These are phyloP conservation scores for Steinernema hermaphroditum DNA, from an alignment of 2,888 invertebrate genomes.

Conservation along the genomic window DNA sequence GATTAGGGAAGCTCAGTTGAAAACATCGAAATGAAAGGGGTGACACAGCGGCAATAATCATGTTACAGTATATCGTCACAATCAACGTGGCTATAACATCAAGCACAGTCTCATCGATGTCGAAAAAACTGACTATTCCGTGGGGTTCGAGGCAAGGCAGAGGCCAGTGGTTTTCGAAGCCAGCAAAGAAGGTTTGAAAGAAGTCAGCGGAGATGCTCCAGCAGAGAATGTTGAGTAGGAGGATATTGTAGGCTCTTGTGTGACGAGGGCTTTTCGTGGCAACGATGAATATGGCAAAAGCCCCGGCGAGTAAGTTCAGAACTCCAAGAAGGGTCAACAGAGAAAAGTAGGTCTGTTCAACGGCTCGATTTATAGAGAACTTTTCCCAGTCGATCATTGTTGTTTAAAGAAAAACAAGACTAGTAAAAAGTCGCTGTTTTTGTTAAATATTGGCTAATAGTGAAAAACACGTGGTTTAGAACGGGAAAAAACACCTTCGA, in stretches of 20 bases:
- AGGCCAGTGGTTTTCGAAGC: neutral
- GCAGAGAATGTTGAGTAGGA: neutral
- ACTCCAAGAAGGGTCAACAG: neutral
- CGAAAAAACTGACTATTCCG: neutral
- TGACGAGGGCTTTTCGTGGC: neutral
- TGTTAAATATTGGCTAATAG: too few species aligned
- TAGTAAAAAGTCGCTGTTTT: too few species aligned
- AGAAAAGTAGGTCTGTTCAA: neutral
- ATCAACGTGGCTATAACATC: neutral
- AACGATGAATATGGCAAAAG: neutral
- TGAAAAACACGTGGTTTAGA: too few species aligned
- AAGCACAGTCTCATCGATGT: neutral
- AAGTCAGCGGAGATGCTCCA: neutral
- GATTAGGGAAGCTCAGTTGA: neutral
- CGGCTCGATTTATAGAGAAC: too few species aligned
- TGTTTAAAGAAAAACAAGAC: too few species aligned
- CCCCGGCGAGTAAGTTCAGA: neutral
- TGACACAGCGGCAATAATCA: neutral
- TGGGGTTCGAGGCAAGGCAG: neutral
- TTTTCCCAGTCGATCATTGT: too few species aligned
- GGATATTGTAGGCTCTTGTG: neutral
- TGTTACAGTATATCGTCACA: neutral
- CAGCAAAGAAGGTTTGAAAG: neutral
- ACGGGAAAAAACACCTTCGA: too few species aligned
- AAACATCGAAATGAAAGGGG: neutral